phyloP scores from a whole-genome alignment of 35 echinoderm and acorn worm genomes.

The Nesometra sesokonis region DNA sequence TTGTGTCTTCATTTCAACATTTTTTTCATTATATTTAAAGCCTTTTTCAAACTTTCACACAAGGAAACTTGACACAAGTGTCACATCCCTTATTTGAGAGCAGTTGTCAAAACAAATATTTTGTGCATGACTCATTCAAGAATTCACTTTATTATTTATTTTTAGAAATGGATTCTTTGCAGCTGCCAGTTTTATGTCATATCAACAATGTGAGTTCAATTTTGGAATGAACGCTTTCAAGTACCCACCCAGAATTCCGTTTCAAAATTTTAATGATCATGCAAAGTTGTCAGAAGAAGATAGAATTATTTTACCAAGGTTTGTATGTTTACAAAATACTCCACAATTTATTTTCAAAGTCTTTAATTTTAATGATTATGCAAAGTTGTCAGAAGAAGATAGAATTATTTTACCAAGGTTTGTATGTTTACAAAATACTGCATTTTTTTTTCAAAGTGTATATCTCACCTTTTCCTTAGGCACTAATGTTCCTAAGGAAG shows the following conservation, averaged over 20 bases:
- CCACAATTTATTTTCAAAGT: too few species aligned
- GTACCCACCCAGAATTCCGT: constrained; percentile 60
- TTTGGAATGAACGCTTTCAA: constrained; percentile 88
- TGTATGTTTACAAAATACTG: neutral
- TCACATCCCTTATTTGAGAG: too few species aligned
- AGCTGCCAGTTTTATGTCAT: constrained; percentile 92
- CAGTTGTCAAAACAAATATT: too few species aligned
- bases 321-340: neutral
- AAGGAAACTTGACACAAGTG: too few species aligned
- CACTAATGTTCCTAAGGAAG: too few species aligned
- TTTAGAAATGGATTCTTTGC: constrained; percentile 84
- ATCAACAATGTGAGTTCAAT: constrained; percentile 89
- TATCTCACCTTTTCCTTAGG: too few species aligned
- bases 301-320: constrained; percentile 89
- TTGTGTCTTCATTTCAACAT: too few species aligned
- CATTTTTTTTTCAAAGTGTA: too few species aligned
- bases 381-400: constrained; percentile 56
- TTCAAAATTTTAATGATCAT: constrained; percentile 82
- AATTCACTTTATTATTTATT: neutral
- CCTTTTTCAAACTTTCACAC: too few species aligned
- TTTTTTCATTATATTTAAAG: too few species aligned
- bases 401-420: constrained; percentile 89
- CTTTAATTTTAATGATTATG: constrained; percentile 89
- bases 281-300: constrained; percentile 62
- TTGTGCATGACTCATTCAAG: too few species aligned